phyloP scores from a whole-genome alignment of 2,113 vertebrate species.

The Smithornis capensis region DNA sequence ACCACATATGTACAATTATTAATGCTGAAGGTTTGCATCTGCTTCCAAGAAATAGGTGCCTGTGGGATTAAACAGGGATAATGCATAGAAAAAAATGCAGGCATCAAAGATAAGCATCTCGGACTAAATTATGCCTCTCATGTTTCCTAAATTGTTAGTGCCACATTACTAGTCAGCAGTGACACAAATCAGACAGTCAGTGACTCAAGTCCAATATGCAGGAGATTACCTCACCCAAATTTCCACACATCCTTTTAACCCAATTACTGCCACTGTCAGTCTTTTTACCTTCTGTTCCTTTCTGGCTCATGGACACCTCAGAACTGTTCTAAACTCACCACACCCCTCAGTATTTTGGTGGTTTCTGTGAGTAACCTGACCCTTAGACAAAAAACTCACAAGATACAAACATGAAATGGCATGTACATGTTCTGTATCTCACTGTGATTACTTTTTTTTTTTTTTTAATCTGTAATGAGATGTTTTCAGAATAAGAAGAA shows the following conservation, averaged over 20 bases:
- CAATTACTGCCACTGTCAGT: not conserved
- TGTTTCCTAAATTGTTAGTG: not conserved
- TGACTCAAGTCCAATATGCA: not conserved
- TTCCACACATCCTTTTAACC: not conserved
- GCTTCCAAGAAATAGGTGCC: not conserved
- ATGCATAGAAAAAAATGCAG: not conserved
- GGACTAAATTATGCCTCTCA: not conserved
- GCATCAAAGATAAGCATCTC: not conserved
- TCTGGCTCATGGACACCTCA: not conserved
- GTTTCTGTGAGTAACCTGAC: not conserved
- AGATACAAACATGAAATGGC: not conserved
- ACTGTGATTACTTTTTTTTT: not conserved
- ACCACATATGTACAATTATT: not conserved
- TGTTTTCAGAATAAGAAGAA: slow-evolving; percentile 28
- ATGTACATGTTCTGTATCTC: not conserved
- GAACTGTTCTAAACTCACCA: not conserved
- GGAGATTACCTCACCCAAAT: not conserved
- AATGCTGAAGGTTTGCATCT: not conserved
- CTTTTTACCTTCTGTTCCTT: not conserved
- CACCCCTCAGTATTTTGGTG: not conserved
- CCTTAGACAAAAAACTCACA: not conserved
- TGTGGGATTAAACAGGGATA: not conserved
- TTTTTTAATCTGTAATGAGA: not conserved
- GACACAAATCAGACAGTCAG: not conserved
- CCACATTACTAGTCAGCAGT: not conserved